Evolutionary conservation across 2,113 vertebrate species (phyloP).

Genomic region (Grallaria varia): DNA sequence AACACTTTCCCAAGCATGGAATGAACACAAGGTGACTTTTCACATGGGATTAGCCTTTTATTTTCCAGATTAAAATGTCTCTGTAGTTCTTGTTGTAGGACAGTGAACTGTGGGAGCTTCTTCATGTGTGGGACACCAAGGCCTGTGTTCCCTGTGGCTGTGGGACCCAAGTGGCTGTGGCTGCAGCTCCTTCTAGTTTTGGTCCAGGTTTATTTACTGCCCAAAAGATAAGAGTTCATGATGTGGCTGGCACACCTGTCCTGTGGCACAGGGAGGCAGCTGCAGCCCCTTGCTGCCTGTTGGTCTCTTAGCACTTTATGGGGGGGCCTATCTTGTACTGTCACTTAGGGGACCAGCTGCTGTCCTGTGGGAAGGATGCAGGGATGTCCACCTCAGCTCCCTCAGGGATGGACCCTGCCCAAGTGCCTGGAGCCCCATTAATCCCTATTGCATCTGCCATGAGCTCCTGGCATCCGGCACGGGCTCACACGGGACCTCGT

Average conservation of each 20-base stretch:
- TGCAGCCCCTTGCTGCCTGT: neutral
- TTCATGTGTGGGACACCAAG: fast-evolving
- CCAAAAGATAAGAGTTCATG: fast-evolving
- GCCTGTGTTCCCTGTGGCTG: fast-evolving
- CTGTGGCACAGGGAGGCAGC: neutral
- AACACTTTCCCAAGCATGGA: fast-evolving
- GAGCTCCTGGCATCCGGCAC: neutral
- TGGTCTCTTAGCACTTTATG: neutral
- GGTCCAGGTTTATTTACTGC: neutral
- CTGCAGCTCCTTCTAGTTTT: fast-evolving
- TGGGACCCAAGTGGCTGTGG: fast-evolving
- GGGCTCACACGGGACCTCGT: neutral
- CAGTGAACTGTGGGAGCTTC: neutral
- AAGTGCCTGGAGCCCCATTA: neutral
- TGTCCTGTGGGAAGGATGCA: fast-evolving
- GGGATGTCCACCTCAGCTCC: neutral
- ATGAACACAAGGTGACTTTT: neutral
- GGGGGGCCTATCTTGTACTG: neutral
- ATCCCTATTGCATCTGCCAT: neutral
- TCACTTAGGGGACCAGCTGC: neutral
- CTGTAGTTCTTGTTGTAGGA: neutral
- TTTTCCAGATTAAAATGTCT: neutral
- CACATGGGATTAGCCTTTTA: neutral
- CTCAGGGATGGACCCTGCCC: conserved; percentile 27
- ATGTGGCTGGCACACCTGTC: too few species aligned